These are phyloP conservation scores for Macropus fuliginosus DNA, from an alignment of 2,797 vertebrate species.

Conservation along the genomic window DNA sequence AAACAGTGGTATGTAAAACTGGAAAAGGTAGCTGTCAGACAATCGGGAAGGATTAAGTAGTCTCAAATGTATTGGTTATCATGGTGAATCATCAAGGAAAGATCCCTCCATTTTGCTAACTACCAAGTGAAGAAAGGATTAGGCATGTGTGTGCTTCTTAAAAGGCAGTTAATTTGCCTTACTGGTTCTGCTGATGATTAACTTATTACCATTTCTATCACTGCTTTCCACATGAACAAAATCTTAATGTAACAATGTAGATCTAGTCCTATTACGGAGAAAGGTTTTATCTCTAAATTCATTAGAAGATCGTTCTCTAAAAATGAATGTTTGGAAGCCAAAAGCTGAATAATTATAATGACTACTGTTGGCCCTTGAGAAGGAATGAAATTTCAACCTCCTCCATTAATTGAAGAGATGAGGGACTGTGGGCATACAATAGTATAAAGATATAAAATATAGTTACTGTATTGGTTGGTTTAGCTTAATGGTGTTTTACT, in stretches of 20 bases:
- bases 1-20: not conserved
- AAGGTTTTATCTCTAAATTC: constrained; percentile 30
- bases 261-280: not conserved
- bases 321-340: not conserved
- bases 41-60: not conserved
- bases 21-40: not conserved
- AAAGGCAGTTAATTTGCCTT: constrained; percentile 63
- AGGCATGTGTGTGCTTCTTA: constrained; percentile 46
- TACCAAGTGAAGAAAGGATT: constrained; percentile 41
- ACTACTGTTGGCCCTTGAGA: not conserved
- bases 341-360: not conserved
- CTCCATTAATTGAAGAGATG: not conserved
- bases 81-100: not conserved
- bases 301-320: constrained; percentile 44
- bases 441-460: not conserved
- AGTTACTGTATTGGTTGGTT: not conserved
- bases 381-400: not conserved
- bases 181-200: constrained; percentile 54
- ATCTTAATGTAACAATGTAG: constrained; percentile 50
- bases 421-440: not conserved
- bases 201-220: constrained; percentile 52
- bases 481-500: not conserved
- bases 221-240: constrained; percentile 59
- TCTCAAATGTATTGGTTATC: not conserved
- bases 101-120: constrained; percentile 51